Percentiles rank a stretch among this genome's conserved stretches.
These are phyloP conservation scores for Meandrina meandrites DNA, from an alignment of 92 coral and sea anemone species.

Conservation along the genomic window DNA sequence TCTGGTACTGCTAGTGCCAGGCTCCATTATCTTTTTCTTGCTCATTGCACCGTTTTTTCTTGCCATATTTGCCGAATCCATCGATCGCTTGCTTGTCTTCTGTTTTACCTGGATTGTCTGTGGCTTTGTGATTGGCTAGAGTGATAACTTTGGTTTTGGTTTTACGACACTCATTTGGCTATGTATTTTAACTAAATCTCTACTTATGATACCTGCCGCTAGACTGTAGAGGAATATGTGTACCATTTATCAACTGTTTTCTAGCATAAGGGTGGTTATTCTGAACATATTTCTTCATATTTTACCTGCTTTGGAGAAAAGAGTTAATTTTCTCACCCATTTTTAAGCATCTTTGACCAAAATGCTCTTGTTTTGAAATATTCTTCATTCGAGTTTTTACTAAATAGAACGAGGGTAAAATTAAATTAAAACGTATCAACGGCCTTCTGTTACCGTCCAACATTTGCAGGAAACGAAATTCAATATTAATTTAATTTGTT, in stretches of 20 bases:
- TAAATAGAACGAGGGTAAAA: slow-evolving; percentile 1
- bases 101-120: too few relatives aligned
- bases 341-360: slow-evolving; percentile 56
- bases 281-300: too few relatives aligned
- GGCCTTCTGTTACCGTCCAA: too few relatives aligned
- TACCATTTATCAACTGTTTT: background rate
- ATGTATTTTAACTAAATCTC: too few relatives aligned
- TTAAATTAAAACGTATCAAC: background rate
- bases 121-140: too few relatives aligned
- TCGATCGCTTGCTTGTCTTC: slow-evolving; percentile 22
- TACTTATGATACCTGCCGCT: too few relatives aligned
- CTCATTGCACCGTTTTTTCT: background rate
- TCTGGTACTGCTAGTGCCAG: background rate
- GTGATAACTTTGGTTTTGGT: too few relatives aligned
- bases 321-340: slow-evolving; percentile 47
- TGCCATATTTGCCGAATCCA: background rate
- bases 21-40: background rate
- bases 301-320: slow-evolving; percentile 67
- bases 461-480: too few relatives aligned
- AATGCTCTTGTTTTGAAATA: slow-evolving; percentile 12
- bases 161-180: too few relatives aligned
- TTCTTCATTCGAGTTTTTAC: background rate
- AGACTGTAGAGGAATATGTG: too few relatives aligned
- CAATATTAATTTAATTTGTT: too few relatives aligned
- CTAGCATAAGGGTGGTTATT: too few relatives aligned